These are phyloP conservation scores for Zhuqinia jingwanae DNA, from an alignment of 2,888 invertebrate genomes.

Conservation along the genomic window DNA sequence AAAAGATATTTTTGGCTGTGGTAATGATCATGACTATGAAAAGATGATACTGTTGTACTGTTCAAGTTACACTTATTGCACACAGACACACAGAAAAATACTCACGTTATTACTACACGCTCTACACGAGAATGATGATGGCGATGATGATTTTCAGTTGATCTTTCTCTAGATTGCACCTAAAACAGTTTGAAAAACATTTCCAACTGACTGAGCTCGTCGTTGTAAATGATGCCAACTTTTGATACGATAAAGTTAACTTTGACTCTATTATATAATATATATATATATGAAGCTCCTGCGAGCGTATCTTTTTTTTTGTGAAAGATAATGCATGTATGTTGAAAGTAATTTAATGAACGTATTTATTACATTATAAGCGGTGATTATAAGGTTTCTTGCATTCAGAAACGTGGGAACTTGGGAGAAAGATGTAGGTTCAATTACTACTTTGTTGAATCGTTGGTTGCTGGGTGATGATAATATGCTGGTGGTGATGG, in stretches of 20 bases:
- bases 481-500: neutral
- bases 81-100: neutral
- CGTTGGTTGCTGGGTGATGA: constrained; percentile 20
- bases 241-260: constrained; percentile 39
- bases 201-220: constrained; percentile 8
- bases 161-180: constrained; percentile 14
- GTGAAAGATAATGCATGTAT: constrained; percentile 37
- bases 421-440: constrained; percentile 43
- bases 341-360: constrained; percentile 59
- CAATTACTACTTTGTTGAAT: constrained; percentile 61
- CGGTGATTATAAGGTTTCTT: constrained; percentile 60
- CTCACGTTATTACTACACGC: neutral
- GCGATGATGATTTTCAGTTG: neutral
- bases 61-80: neutral
- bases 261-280: neutral
- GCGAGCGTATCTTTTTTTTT: neutral
- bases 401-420: constrained; percentile 16
- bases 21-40: constrained; percentile 66
- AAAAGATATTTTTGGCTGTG: constrained; percentile 47
- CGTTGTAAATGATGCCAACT: constrained; percentile 44
- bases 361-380: constrained; percentile 44
- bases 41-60: neutral
- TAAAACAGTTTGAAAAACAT: neutral
- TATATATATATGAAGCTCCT: too few relatives aligned
- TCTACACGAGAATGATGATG: neutral